Evolutionary conservation across 1,140 invertebrate genomes (phyloP), one percentile per base, ranked within the genome.

Genomic region (Plectus sambesii): DNA sequence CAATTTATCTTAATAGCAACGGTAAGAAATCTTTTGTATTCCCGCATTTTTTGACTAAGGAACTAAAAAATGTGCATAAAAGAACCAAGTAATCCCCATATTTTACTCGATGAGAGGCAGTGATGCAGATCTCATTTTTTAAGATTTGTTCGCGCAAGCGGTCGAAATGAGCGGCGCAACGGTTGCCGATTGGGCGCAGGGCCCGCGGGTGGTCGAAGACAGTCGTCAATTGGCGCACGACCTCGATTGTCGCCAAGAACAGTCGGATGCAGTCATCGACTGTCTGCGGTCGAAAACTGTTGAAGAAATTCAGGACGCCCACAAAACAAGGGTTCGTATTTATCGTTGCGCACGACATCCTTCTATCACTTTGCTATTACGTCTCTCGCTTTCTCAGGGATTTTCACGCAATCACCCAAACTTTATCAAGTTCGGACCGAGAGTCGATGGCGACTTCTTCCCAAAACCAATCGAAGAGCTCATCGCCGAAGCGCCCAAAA

Each of bases 241-340:
- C 4, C n/a, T 48, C 3, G 42, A 45, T 5, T 48, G n/a, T n/a
- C n/a, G 47, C 47, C 17, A 29, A 9, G 39, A 12, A 4, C 12
- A 48, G n/a, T 37, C 44, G 2, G 45, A 48, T n/a, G n/a, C n/a
- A n/a, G n/a, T n/a, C n/a, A n/a, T n/a, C 24, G 27, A 47, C 2
- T 55, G 53, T 30, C 35, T 55, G 42, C 46, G 48, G 35, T 47
- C 22, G 24, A 55, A 54, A 24, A 33, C 36, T 9, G 20, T 54
- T 36, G 53, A 55, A n/a, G 52, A 55, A 15, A 55, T 55, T 33
- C 42, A 45, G 15, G 26, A 54, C 19, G 53, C 49, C n/a, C n/a
- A n/a, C n/a, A n/a, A 22, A 35, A 53, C 17, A 46, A 51, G 9
- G 48, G 41, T 48, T 12, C 40, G 5, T 19, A 43, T 23, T 19